These are phyloP conservation scores for Parazoanthus darwini DNA, from an alignment of 92 coral and sea anemone species.

Conservation along the genomic window DNA sequence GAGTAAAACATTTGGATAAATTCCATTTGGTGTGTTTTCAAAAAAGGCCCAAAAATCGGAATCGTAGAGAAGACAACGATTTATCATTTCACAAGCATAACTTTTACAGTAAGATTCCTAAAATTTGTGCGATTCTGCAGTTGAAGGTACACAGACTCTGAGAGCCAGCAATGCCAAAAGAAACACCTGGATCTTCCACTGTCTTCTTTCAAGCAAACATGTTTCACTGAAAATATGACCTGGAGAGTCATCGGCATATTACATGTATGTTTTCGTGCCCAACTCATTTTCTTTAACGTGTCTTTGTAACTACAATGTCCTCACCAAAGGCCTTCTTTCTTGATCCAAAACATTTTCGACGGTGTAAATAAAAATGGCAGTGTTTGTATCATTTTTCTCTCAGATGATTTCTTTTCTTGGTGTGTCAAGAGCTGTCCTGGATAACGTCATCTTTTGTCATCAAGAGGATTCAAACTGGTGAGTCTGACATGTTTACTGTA, in stretches of 20 bases:
- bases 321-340: neutral
- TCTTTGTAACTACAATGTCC: neutral
- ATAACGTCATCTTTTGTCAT: constrained; percentile 94
- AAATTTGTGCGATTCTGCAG: too few species aligned
- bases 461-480: constrained; percentile 98
- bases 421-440: constrained; percentile 95
- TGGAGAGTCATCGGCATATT: neutral
- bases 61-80: too few species aligned
- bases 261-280: neutral
- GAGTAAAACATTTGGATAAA: too few species aligned
- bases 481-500: neutral
- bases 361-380: neutral
- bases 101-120: too few species aligned
- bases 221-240: neutral
- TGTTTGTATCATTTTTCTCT: neutral
- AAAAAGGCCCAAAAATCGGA: too few species aligned
- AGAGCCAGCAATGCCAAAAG: too few species aligned
- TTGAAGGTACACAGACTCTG: too few species aligned
- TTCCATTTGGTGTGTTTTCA: too few species aligned
- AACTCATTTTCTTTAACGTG: neutral
- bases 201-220: too few species aligned
- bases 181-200: neutral
- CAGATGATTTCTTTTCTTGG: constrained; percentile 96
- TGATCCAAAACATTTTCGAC: neutral
- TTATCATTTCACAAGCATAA: too few species aligned